phyloP scores from a whole-genome alignment of 2,797 vertebrate genomes.

The Eleutherodactylus coqui region DNA sequence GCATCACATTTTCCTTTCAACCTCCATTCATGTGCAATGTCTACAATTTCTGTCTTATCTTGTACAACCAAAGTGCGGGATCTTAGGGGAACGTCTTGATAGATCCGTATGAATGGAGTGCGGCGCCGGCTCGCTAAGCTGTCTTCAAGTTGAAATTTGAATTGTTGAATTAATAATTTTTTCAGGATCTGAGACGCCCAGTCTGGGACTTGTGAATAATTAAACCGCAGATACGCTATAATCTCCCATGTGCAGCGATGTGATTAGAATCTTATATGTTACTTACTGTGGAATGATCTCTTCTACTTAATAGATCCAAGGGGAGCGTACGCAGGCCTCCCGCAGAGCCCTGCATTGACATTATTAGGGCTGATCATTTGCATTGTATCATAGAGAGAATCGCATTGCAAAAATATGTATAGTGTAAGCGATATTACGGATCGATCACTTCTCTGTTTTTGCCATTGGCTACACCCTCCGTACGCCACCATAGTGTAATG shows the following conservation, averaged over 20 bases:
- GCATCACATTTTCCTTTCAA: not conserved
- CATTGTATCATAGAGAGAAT: not conserved
- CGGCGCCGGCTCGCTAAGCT: not conserved
- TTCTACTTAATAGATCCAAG: constrained; percentile 15
- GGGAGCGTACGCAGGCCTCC: not conserved
- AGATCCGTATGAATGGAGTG: constrained; percentile 37
- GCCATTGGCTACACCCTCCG: not conserved
- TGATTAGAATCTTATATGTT: constrained; percentile 30
- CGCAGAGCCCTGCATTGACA: not conserved
- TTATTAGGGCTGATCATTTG: not conserved
- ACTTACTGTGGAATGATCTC: constrained; percentile 11
- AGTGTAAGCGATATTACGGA: not conserved
- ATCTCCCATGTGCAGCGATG: not conserved
- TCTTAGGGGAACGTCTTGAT: constrained; percentile 5
- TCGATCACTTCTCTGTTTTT: not conserved
- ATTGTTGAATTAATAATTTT: constrained; percentile 51
- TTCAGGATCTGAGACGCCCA: constrained; percentile 25
- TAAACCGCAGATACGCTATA: constrained; percentile 25
- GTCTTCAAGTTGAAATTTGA: not conserved
- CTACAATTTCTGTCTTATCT: not conserved
- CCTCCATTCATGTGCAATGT: too few relatives aligned
- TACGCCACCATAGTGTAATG: too few relatives aligned
- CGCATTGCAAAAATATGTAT: not conserved
- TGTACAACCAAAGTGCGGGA: not conserved
- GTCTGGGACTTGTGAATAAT: constrained; percentile 58